Evolutionary conservation across 2,113 vertebrate genomes (phyloP).

Genomic region (Xiphias gladius): DNA sequence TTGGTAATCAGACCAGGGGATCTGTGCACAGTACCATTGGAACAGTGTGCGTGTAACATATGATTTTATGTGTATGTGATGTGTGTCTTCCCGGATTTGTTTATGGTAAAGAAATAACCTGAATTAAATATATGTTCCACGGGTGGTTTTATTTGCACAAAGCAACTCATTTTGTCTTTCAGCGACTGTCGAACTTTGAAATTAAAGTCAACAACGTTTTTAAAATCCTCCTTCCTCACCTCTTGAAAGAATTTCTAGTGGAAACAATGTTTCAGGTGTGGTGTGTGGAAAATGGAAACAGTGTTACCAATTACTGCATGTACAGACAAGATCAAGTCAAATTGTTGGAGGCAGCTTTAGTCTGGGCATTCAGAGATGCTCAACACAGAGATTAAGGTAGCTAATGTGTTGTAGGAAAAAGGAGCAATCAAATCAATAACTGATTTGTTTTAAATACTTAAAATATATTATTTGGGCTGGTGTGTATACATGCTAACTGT

Average conservation of each 20-base stretch:
- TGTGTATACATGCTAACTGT: not conserved
- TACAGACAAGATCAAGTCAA: conserved; percentile 29
- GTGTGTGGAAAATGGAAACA: conserved; percentile 5
- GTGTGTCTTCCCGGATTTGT: not conserved
- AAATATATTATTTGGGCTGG: not conserved
- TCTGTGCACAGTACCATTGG: not conserved
- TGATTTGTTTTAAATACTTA: not conserved
- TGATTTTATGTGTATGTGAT: not conserved
- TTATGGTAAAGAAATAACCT: not conserved
- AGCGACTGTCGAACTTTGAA: not conserved
- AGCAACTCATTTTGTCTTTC: not conserved
- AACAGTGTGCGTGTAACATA: not conserved
- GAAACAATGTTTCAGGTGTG: conserved; percentile 11
- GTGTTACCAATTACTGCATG: conserved; percentile 14
- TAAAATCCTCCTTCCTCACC: too few species aligned
- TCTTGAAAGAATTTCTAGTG: not conserved
- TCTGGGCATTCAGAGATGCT: conserved; percentile 9
- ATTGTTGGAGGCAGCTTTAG: not conserved
- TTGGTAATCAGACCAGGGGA: not conserved
- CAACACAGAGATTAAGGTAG: not conserved
- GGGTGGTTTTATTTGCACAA: not conserved
- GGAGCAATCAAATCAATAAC: not conserved
- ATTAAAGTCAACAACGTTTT: not conserved
- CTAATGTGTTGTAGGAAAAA: conserved; percentile 3
- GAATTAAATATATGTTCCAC: not conserved